Conservation (phyloP, 2,797 vertebrate species). For the Sebastiscus albofasciatus region DNA sequence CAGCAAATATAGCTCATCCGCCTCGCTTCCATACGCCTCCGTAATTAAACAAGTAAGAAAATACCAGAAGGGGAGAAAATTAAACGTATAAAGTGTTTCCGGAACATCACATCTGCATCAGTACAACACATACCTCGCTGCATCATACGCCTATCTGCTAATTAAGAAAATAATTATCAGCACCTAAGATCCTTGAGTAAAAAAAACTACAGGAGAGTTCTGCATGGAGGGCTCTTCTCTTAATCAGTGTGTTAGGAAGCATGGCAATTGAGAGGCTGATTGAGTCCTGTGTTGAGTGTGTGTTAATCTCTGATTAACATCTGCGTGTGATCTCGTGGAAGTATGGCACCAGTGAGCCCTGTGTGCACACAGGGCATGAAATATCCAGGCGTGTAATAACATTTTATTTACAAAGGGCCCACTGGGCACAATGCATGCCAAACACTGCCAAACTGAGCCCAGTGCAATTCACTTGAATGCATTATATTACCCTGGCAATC, state of each 20-base stretch:
- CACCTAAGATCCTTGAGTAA: slow-evolving; percentile 61
- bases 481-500: slow-evolving; percentile 67
- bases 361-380: slow-evolving; percentile 79
- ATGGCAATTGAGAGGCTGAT: slow-evolving; percentile 74
- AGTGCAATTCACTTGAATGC: slow-evolving; percentile 74
- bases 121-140: slow-evolving; percentile 55
- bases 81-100: slow-evolving; percentile 49
- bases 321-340: slow-evolving; percentile 82
- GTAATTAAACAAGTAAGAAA: slow-evolving; percentile 48
- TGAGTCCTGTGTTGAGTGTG: slow-evolving; percentile 77
- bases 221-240: slow-evolving; percentile 76
- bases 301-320: slow-evolving; percentile 85
- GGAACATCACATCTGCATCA: slow-evolving; percentile 53
- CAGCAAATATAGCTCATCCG: slow-evolving; percentile 18
- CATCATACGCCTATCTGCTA: slow-evolving; percentile 55
- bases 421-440: slow-evolving; percentile 79
- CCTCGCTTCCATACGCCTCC: slow-evolving; percentile 10
- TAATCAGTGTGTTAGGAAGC: slow-evolving; percentile 78
- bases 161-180: slow-evolving; percentile 73
- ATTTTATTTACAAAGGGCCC: slow-evolving; percentile 84
- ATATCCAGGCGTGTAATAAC: slow-evolving; percentile 83
- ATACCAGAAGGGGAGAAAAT: slow-evolving; percentile 47
- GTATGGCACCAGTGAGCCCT: slow-evolving; percentile 80
- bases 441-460: slow-evolving; percentile 68
- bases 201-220: slow-evolving; percentile 68